Evolutionary conservation across 2,113 vertebrate genomes (phyloP).

Genomic region (Carassius auratus): DNA sequence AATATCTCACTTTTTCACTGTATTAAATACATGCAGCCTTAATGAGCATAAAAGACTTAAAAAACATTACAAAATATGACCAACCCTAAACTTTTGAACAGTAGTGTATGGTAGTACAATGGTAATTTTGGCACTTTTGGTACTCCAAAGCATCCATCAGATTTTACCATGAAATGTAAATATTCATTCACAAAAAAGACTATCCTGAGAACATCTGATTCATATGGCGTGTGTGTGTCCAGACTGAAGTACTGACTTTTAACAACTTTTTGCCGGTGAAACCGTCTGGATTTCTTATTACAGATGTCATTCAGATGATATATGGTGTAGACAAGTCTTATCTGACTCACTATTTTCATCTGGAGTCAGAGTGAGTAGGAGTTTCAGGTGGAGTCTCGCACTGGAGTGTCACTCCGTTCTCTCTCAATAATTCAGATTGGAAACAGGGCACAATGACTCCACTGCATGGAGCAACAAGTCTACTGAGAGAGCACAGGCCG

Average conservation of each 20-base stretch:
- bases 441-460: constrained; percentile 69
- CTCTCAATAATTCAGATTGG: constrained; percentile 76
- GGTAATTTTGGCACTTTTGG: too few species aligned
- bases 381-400: constrained; percentile 52
- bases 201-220: neutral
- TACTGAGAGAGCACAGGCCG: constrained; percentile 43
- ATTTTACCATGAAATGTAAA: neutral
- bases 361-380: constrained; percentile 50
- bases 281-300: neutral
- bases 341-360: constrained; percentile 14
- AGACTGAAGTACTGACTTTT: neutral
- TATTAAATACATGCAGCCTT: neutral
- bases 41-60: too few species aligned
- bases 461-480: constrained; percentile 49
- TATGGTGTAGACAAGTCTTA: neutral
- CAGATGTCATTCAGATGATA: constrained; percentile 4
- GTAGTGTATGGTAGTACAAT: too few species aligned
- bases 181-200: neutral
- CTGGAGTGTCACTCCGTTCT: constrained; percentile 11
- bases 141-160: neutral
- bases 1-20: neutral
- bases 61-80: too few species aligned
- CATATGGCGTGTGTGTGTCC: neutral
- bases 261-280: neutral
- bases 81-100: too few species aligned